These are phyloP conservation scores for Sericinus montela DNA, from an alignment of 2,888 invertebrate genomes.

Conservation along the genomic window DNA sequence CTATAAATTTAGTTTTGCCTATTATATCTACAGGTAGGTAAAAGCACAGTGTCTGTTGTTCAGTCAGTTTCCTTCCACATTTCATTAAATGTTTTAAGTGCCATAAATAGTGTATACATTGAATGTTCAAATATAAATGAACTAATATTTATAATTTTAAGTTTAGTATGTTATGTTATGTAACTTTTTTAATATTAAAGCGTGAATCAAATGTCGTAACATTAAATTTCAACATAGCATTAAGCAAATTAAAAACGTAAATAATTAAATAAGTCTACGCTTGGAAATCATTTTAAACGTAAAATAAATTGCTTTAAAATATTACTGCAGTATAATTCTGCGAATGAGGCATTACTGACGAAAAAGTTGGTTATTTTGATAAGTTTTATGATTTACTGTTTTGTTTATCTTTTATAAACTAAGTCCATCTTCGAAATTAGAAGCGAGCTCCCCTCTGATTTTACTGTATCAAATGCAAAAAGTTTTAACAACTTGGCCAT, in stretches of 20 bases:
- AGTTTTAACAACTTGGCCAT: conserved; percentile 48
- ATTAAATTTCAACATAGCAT: too few relatives aligned
- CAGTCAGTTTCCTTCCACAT: too few relatives aligned
- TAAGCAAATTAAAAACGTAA: background rate
- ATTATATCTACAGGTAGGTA: too few relatives aligned
- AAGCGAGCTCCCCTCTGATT: conserved; percentile 34
- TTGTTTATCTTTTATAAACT: conserved; percentile 15
- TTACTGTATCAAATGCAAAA: conserved; percentile 39
- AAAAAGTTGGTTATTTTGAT: conserved; percentile 9
- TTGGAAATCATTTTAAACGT: conserved; percentile 1
- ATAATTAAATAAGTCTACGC: conserved; percentile 11
- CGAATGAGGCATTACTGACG: conserved; percentile 1
- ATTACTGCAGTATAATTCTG: conserved; percentile 11
- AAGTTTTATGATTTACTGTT: conserved; percentile 12
- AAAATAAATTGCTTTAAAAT: conserved; percentile 4
- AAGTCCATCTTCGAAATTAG: conserved; percentile 17
- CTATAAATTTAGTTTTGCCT: too few relatives aligned
- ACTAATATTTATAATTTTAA: too few relatives aligned
- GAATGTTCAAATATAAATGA: too few relatives aligned
- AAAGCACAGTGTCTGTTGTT: too few relatives aligned
- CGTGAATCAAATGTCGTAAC: too few relatives aligned
- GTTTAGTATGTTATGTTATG: too few relatives aligned
- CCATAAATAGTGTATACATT: too few relatives aligned
- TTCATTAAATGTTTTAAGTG: too few relatives aligned
- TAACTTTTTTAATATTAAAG: too few relatives aligned